Evolutionary conservation across 2,888 invertebrate species (phyloP).

Genomic region (Cyclophora punctaria): DNA sequence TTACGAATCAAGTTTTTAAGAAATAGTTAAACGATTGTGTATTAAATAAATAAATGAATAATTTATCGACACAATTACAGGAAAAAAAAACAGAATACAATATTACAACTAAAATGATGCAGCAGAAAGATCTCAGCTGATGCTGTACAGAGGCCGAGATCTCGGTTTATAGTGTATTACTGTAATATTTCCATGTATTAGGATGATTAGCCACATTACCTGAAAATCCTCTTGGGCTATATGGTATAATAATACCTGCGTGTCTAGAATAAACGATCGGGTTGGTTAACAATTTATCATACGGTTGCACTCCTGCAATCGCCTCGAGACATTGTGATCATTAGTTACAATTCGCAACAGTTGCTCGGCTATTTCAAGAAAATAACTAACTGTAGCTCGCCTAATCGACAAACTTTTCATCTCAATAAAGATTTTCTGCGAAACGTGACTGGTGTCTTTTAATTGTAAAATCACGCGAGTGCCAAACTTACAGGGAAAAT

Average conservation of each 20-base stretch:
- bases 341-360: conserved; percentile 59
- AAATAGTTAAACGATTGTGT: too few relatives aligned
- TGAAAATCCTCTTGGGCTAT: conserved; percentile 9
- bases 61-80: too few relatives aligned
- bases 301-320: conserved; percentile 40
- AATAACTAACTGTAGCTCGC: conserved; percentile 34
- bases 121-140: too few relatives aligned
- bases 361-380: conserved; percentile 50
- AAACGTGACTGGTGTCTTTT: conserved; percentile 13
- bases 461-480: conserved; percentile 18
- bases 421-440: conserved; percentile 12
- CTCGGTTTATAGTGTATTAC: too few relatives aligned
- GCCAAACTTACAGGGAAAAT: conserved; percentile 28
- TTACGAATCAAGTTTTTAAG: too few relatives aligned
- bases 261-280: conserved; percentile 40
- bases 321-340: conserved; percentile 43
- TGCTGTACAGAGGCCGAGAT: too few relatives aligned
- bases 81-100: too few relatives aligned
- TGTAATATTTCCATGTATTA: too few relatives aligned
- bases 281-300: conserved; percentile 50
- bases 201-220: too few relatives aligned
- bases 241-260: conserved; percentile 34
- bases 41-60: too few relatives aligned
- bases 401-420: conserved; percentile 29
- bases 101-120: too few relatives aligned